Evolutionary conservation across 92 coral and sea anemone genomes (phyloP), one percentile per base, ranked within the genome.

Genomic region (Porites evermanni): DNA sequence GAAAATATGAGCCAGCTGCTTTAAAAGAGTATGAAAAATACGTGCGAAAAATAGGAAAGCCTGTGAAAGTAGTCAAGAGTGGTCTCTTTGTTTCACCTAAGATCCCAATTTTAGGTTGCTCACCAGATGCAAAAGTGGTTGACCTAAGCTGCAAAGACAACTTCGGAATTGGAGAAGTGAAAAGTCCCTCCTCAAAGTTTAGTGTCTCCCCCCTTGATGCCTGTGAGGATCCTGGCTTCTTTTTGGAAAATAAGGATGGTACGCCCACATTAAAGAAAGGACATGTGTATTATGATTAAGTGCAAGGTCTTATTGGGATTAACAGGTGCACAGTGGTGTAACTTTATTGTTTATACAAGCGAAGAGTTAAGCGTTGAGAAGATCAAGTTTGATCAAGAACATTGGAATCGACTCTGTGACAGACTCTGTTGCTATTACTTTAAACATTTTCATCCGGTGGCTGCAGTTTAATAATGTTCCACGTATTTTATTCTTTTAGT

Each of bases 141-240:
- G 93, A 93, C 75, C 2, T 67, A 32, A 60, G 86, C 17, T 70
- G 82, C 70, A 59, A 2, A 75, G 85, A 86, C 24, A 66, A 14
- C 1, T 93, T 79, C 2, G 32, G 4, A 29, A 29, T 29, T 91
- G 96, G 44, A 4, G 94, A 93, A 66, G 87, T 93, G 12, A 93
- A 90, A 87, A 90, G 85, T 50, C 95, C 90, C 6, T 69, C 60
- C 16, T 77, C 93, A 1, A 91, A 90, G 70, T 82, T 77, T 47
- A 29, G 32, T 78, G 89, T 92, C 6, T 17, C 90, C 0, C 96
- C 96, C 20, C 6, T 88, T n/a, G 92, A 93, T n/a, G 94, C 94
- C 14, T 90, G 94, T 72, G 64, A 59, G 1, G 94, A 93, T 71
- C 83, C 32, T 29, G 2, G 32, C 32, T 29, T 29, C 32, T 29